These are phyloP conservation scores for Ormia ochracea DNA, from an alignment of 2,888 invertebrate genomes.

Conservation along the genomic window DNA sequence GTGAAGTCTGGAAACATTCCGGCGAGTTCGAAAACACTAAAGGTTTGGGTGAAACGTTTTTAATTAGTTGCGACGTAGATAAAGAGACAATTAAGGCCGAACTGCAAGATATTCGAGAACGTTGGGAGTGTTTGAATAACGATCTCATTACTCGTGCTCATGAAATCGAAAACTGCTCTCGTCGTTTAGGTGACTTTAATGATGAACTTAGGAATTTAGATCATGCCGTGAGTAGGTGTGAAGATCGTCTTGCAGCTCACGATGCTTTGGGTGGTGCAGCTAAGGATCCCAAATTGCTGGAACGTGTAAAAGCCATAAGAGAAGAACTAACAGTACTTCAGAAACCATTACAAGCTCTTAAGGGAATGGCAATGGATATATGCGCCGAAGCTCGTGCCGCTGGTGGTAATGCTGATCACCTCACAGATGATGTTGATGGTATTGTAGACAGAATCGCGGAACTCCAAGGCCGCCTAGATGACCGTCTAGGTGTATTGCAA, in stretches of 20 bases:
- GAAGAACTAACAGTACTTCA: slow-evolving; percentile 89
- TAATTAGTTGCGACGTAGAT: slow-evolving; percentile 92
- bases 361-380: slow-evolving; percentile 83
- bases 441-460: slow-evolving; percentile 87
- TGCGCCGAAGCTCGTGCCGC: slow-evolving; percentile 85
- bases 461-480: slow-evolving; percentile 85
- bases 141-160: slow-evolving; percentile 78
- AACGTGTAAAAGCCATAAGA: slow-evolving; percentile 87
- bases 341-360: slow-evolving; percentile 82
- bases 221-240: slow-evolving; percentile 90
- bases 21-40: slow-evolving; percentile 94
- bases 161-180: slow-evolving; percentile 85
- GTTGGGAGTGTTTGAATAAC: slow-evolving; percentile 95
- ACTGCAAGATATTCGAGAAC: slow-evolving; percentile 86
- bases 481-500: slow-evolving; percentile 87
- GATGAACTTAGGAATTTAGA: slow-evolving; percentile 91
- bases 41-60: slow-evolving; percentile 90
- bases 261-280: slow-evolving; percentile 86
- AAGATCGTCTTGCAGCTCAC: slow-evolving; percentile 85
- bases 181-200: slow-evolving; percentile 88
- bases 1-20: slow-evolving; percentile 94
- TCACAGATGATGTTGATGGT: slow-evolving; percentile 87
- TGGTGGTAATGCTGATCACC: slow-evolving; percentile 85
- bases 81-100: slow-evolving; percentile 92
- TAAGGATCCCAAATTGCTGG: slow-evolving; percentile 88